phyloP scores from a whole-genome alignment of 1,140 invertebrate species.

The Drosophila lacertosa region DNA sequence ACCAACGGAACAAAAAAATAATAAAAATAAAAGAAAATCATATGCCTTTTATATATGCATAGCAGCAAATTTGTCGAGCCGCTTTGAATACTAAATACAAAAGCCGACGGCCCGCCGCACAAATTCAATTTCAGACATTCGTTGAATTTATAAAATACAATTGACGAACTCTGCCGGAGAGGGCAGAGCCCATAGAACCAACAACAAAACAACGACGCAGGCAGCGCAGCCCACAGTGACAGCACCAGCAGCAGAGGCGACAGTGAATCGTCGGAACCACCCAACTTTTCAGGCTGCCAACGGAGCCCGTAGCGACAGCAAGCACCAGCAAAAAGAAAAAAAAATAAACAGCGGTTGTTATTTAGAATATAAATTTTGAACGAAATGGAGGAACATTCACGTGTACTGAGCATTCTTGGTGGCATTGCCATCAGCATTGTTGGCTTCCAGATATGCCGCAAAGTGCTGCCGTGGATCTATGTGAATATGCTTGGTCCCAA shows the following conservation, averaged over 20 bases:
- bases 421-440: slow-evolving; percentile 70
- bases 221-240: slow-evolving; percentile 6
- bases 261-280: slow-evolving; percentile 2
- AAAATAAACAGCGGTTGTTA: too few relatives aligned
- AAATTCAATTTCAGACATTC: slow-evolving; percentile 22
- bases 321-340: neutral
- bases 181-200: slow-evolving; percentile 11
- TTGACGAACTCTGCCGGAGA: slow-evolving; percentile 20
- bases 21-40: slow-evolving; percentile 31
- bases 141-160: slow-evolving; percentile 35
- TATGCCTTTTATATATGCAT: slow-evolving; percentile 35
- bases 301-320: slow-evolving; percentile 21
- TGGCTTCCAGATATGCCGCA: slow-evolving; percentile 68
- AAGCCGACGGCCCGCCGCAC: neutral
- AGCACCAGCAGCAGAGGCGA: slow-evolving; percentile 23
- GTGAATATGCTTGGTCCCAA: slow-evolving; percentile 83
- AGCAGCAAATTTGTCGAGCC: slow-evolving; percentile 19
- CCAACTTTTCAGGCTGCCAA: slow-evolving; percentile 23
- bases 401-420: slow-evolving; percentile 52
- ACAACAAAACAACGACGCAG: neutral
- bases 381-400: slow-evolving; percentile 56
- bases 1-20: slow-evolving; percentile 1
- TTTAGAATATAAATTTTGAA: neutral
- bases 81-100: slow-evolving; percentile 62
- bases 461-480: slow-evolving; percentile 83